phyloP scores from a whole-genome alignment of 1,140 invertebrate genomes.

The Neoseiulus cucumeris region DNA sequence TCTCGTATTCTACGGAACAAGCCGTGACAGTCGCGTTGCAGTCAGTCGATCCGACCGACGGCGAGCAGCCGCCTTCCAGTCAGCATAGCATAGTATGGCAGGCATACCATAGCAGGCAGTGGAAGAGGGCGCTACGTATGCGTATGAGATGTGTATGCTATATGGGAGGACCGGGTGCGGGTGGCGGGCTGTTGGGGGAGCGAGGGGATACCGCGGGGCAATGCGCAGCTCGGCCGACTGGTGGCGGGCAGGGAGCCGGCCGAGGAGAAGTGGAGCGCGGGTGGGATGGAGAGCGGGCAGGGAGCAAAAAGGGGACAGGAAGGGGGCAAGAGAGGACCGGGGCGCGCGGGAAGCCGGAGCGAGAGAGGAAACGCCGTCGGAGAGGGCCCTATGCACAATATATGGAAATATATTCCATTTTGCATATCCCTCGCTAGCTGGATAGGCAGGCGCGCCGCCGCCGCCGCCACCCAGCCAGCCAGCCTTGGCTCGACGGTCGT shows the following conservation, averaged over 20 bases:
- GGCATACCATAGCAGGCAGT: too few species aligned
- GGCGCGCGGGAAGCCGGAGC: neutral
- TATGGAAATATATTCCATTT: slow-evolving; percentile 12
- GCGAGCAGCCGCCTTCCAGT: too few species aligned
- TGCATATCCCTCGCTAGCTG: slow-evolving; percentile 5
- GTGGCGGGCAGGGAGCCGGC: neutral
- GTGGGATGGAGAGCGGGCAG: neutral
- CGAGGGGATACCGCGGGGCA: neutral
- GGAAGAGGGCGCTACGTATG: neutral
- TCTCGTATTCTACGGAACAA: too few species aligned
- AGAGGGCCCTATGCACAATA: slow-evolving; percentile 9
- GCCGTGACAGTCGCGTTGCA: too few species aligned
- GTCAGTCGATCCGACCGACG: too few species aligned
- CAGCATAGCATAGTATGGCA: too few species aligned
- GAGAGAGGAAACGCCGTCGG: neutral
- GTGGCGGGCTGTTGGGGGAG: neutral
- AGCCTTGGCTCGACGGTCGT: too few species aligned
- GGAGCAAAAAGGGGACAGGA: neutral
- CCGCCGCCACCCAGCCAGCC: too few species aligned
- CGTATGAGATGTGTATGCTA: slow-evolving; percentile 7
- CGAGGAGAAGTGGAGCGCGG: neutral
- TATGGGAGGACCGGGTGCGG: slow-evolving; percentile 3
- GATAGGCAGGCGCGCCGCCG: too few species aligned
- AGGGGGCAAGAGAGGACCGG: neutral
- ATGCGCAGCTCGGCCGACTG: neutral